A percentile compares a stretch with the other conserved stretches of the same genome.
phyloP scores from a whole-genome alignment of 2,888 invertebrate genomes.

The Napeogenes sylphis region DNA sequence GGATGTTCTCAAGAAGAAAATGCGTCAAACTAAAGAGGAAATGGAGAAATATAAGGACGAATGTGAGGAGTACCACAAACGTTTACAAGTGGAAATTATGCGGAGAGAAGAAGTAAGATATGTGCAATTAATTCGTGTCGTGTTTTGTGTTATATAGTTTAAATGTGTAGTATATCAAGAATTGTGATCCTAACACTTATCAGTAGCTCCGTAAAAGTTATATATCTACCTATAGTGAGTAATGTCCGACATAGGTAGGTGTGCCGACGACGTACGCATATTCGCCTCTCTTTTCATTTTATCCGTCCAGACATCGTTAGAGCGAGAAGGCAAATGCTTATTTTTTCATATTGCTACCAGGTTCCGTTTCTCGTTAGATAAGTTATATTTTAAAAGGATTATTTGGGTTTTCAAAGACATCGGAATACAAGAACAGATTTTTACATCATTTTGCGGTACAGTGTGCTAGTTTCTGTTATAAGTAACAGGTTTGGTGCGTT shows the following conservation, averaged over 20 bases:
- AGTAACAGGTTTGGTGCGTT: slow-evolving; percentile 75
- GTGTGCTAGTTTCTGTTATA: slow-evolving; percentile 60
- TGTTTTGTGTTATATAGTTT: slow-evolving; percentile 52
- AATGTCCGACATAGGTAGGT: slow-evolving; percentile 78
- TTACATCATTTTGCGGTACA: slow-evolving; percentile 47
- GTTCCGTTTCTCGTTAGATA: slow-evolving; percentile 48
- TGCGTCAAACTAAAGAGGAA: slow-evolving; percentile 99
- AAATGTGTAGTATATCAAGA: slow-evolving; percentile 42
- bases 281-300: slow-evolving; percentile 68
- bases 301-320: slow-evolving; percentile 48
- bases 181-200: slow-evolving; percentile 55
- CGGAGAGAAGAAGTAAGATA: slow-evolving; percentile 98
- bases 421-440: slow-evolving; percentile 35
- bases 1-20: slow-evolving; percentile 99
- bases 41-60: slow-evolving; percentile 99
- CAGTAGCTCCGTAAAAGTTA: slow-evolving; percentile 49
- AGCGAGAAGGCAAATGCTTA: slow-evolving; percentile 61
- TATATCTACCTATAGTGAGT: slow-evolving; percentile 74
- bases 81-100: slow-evolving; percentile 96
- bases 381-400: slow-evolving; percentile 33
- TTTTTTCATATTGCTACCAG: slow-evolving; percentile 54
- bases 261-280: slow-evolving; percentile 77
- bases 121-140: slow-evolving; percentile 61
- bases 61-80: slow-evolving; percentile 96
- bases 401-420: slow-evolving; percentile 33